These are phyloP conservation scores for Pinctada fucata DNA, from an alignment of 2,888 invertebrate species.

Conservation along the genomic window DNA sequence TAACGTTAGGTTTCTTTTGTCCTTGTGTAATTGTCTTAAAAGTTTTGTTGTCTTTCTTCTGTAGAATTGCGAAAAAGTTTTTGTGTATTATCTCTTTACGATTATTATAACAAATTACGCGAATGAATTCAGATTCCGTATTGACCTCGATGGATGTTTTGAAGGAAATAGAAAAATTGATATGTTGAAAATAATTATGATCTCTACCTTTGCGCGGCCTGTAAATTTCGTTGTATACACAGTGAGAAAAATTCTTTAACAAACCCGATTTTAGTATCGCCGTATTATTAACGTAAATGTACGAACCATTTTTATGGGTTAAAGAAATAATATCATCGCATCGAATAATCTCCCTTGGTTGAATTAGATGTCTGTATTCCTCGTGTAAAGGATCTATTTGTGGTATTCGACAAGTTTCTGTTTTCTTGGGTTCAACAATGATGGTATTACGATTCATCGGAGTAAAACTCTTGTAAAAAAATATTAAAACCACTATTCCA, in stretches of 20 bases:
- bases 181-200: constrained; percentile 47
- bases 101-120: constrained; percentile 65
- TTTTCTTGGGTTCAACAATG: no score
- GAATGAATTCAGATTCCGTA: constrained; percentile 70
- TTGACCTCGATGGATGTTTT: constrained; percentile 41
- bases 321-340: constrained; percentile 61
- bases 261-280: constrained; percentile 38
- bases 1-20: constrained; percentile 82
- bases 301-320: constrained; percentile 60
- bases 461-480: no score
- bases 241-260: constrained; percentile 61
- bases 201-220: constrained; percentile 30
- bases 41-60: constrained; percentile 44
- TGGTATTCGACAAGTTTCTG: constrained; percentile 66
- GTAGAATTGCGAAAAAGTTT: constrained; percentile 70
- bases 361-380: constrained; percentile 54
- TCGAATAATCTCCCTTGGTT: constrained; percentile 44
- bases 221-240: constrained; percentile 64
- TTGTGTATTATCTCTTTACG: constrained; percentile 60
- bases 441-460: no score
- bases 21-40: constrained; percentile 43
- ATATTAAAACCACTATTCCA: no score
- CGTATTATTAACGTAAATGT: constrained; percentile 47
- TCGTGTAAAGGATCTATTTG: constrained; percentile 69
- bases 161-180: constrained; percentile 46